A percentile compares a stretch with the other conserved stretches of the same genome.
These are phyloP conservation scores for Volucella inflata DNA, from an alignment of 2,888 invertebrate genomes.

Conservation along the genomic window DNA sequence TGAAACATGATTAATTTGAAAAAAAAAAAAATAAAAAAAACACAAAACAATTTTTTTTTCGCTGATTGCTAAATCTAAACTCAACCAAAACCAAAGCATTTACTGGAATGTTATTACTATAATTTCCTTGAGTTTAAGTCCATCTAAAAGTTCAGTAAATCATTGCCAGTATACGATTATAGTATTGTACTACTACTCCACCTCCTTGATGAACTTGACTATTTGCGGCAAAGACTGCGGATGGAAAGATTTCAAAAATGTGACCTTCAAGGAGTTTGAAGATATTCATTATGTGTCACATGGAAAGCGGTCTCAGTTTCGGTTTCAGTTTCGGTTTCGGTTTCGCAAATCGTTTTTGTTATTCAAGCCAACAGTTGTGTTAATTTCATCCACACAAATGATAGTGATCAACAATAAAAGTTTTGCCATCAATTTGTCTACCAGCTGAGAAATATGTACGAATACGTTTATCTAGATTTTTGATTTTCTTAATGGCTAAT, in stretches of 20 bases:
- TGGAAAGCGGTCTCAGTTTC: slow-evolving; percentile 24
- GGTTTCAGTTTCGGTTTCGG: background rate
- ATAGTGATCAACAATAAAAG: slow-evolving; percentile 75
- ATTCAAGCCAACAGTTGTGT: slow-evolving; percentile 63
- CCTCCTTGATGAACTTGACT: slow-evolving; percentile 28
- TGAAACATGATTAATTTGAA: slow-evolving; percentile 72
- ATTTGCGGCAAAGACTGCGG: slow-evolving; percentile 22
- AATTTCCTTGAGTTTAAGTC: slow-evolving; percentile 1
- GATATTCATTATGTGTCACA: slow-evolving; percentile 59
- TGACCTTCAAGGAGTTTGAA: slow-evolving; percentile 55
- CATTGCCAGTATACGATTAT: slow-evolving; percentile 29
- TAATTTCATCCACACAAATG: slow-evolving; percentile 66
- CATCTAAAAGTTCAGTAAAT: background rate
- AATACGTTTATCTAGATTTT: slow-evolving; percentile 5
- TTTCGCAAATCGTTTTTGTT: slow-evolving; percentile 64
- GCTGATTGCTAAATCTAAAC: slow-evolving; percentile 55
- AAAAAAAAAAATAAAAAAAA: too few species aligned
- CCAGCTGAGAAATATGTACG: slow-evolving; percentile 18
- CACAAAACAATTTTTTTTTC: slow-evolving; percentile 4
- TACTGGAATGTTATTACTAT: slow-evolving; percentile 40
- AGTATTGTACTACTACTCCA: background rate
- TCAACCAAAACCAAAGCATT: slow-evolving; percentile 61
- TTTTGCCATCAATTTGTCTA: slow-evolving; percentile 75
- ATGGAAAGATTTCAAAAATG: background rate
- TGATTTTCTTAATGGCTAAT: slow-evolving; percentile 59